Percentiles rank a stretch among this genome's conserved stretches.
These are phyloP conservation scores for Telmatherina bonti DNA, from an alignment of 2,797 vertebrate genomes.

Conservation along the genomic window DNA sequence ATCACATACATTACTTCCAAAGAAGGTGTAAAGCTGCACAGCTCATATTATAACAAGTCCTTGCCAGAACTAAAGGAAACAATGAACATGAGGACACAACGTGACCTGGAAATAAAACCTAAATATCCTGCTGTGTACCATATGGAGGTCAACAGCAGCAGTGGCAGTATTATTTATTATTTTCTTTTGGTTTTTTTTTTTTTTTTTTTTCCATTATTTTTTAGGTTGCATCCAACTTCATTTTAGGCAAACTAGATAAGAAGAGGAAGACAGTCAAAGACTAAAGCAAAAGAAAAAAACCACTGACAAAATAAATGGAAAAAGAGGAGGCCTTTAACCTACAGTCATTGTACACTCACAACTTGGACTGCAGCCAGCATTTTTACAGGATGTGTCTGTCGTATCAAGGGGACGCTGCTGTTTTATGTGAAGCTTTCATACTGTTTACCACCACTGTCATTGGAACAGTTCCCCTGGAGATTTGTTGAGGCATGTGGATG, in stretches of 20 bases:
- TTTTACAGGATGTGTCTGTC: constrained; percentile 67
- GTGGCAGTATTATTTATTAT: background rate
- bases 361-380: constrained; percentile 59
- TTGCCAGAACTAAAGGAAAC: background rate
- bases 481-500: constrained; percentile 68
- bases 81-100: constrained; percentile 20
- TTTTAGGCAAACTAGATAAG: constrained; percentile 24
- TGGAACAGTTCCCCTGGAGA: constrained; percentile 69
- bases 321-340: constrained; percentile 22
- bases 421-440: constrained; percentile 77
- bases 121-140: constrained; percentile 47
- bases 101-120: constrained; percentile 17
- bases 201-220: constrained; percentile 39
- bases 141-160: constrained; percentile 30
- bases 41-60: background rate
- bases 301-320: constrained; percentile 14
- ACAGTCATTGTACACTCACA: constrained; percentile 44
- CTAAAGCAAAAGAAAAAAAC: constrained; percentile 26
- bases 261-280: constrained; percentile 30
- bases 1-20: background rate
- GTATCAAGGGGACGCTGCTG: constrained; percentile 55
- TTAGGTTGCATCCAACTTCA: constrained; percentile 26
- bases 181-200: constrained; percentile 25
- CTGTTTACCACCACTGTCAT: constrained; percentile 76
- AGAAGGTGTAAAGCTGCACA: background rate